Percentiles rank a stretch among this genome's conserved stretches.
These are phyloP conservation scores for Xenotilapia flavipinnis DNA, from an alignment of 2,113 vertebrate species.

Conservation along the genomic window DNA sequence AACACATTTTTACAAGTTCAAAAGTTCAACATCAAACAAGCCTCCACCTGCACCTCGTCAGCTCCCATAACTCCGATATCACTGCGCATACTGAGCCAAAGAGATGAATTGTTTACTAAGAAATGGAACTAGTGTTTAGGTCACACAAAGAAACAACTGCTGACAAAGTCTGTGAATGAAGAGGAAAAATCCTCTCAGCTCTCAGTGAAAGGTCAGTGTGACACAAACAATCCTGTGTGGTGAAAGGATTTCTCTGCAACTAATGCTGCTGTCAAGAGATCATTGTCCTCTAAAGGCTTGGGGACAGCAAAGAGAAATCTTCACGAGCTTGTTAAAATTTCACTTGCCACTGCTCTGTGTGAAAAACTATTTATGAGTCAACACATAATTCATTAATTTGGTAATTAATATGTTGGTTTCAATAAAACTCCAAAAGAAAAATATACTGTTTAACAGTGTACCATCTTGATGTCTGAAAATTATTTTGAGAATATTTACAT, in stretches of 20 bases:
- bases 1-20: background rate
- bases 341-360: background rate
- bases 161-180: background rate
- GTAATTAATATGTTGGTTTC: background rate
- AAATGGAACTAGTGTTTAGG: background rate
- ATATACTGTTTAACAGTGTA: background rate
- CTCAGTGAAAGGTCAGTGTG: constrained; percentile 9
- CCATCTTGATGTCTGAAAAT: background rate
- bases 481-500: background rate
- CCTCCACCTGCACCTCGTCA: background rate
- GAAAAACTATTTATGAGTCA: background rate
- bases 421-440: background rate
- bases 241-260: background rate
- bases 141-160: background rate
- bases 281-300: background rate
- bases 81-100: background rate
- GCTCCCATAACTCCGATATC: background rate
- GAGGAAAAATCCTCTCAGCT: background rate
- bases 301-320: background rate
- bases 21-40: background rate
- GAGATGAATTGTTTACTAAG: background rate
- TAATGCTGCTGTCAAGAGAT: background rate
- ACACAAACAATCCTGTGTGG: background rate
- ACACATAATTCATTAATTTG: background rate
- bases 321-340: background rate